Percentiles rank a stretch among this genome's conserved stretches.
phyloP scores from a whole-genome alignment of 2,113 vertebrate genomes.

The Sinosuthora webbiana region DNA sequence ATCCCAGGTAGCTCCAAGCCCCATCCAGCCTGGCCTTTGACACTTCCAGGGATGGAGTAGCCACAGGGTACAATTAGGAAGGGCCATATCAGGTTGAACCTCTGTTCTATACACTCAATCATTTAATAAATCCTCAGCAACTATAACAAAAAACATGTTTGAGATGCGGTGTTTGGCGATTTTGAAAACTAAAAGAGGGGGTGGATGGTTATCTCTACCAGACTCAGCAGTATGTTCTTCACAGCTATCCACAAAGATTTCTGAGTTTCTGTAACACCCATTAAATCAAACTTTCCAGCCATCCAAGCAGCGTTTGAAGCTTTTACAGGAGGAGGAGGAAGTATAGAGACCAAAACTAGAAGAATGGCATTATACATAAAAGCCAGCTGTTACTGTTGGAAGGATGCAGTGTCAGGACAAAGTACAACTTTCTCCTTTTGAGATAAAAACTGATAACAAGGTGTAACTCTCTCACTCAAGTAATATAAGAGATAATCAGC shows the following conservation, averaged over 20 bases:
- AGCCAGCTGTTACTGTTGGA: neutral
- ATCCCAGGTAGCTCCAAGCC: neutral
- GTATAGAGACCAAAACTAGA: neutral
- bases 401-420: neutral
- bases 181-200: neutral
- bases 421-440: neutral
- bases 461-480: neutral
- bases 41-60: neutral
- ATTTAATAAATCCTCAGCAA: neutral
- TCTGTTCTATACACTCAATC: neutral
- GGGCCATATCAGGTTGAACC: neutral
- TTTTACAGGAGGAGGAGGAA: neutral
- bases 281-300: neutral
- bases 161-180: neutral
- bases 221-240: neutral
- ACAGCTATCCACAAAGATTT: neutral
- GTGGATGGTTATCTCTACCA: neutral
- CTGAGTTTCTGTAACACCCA: neutral
- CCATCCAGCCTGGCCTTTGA: neutral
- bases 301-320: neutral
- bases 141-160: neutral
- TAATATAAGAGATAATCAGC: neutral
- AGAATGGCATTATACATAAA: neutral
- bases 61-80: neutral
- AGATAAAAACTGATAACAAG: neutral